These are phyloP conservation scores for Mesorhabditis belari DNA, from an alignment of 2,888 invertebrate genomes.

Conservation along the genomic window DNA sequence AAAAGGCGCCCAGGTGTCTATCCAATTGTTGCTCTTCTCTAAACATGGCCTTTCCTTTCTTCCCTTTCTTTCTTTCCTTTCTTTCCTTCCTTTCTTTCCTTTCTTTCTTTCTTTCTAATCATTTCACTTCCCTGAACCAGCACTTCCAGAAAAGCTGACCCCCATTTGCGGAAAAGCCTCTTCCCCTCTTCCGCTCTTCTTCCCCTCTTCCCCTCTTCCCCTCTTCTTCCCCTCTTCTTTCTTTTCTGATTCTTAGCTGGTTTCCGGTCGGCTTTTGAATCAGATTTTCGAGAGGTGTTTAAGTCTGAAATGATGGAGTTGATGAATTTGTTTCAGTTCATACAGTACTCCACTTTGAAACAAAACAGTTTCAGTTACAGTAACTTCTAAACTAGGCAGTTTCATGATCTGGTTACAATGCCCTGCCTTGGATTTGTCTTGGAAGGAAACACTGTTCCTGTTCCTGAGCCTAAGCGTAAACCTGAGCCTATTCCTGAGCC, in stretches of 20 bases:
- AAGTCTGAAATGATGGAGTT: too few relatives aligned
- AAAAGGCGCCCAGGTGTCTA: too few relatives aligned
- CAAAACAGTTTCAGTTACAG: background rate
- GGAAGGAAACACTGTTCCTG: too few relatives aligned
- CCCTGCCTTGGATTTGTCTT: too few relatives aligned
- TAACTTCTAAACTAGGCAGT: background rate
- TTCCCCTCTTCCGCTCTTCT: background rate
- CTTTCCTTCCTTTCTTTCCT: background rate
- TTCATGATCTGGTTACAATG: too few relatives aligned
- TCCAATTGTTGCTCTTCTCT: background rate
- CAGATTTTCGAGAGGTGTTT: background rate
- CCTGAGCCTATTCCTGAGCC: too few relatives aligned
- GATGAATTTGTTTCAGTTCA: too few relatives aligned
- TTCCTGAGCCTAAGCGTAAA: too few relatives aligned
- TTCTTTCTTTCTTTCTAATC: background rate
- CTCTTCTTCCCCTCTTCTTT: background rate
- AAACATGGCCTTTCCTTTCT: constrained; percentile 3
- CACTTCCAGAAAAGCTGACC: background rate
- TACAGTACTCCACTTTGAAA: too few relatives aligned
- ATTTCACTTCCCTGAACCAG: background rate
- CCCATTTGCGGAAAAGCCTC: background rate
- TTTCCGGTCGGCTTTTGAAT: background rate
- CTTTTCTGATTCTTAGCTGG: too few relatives aligned
- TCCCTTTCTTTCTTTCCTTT: background rate
- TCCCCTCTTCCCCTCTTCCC: constrained; percentile 5